Evolutionary conservation across 1,140 invertebrate genomes (phyloP).

Genomic region (Potamilus streckersoni): DNA sequence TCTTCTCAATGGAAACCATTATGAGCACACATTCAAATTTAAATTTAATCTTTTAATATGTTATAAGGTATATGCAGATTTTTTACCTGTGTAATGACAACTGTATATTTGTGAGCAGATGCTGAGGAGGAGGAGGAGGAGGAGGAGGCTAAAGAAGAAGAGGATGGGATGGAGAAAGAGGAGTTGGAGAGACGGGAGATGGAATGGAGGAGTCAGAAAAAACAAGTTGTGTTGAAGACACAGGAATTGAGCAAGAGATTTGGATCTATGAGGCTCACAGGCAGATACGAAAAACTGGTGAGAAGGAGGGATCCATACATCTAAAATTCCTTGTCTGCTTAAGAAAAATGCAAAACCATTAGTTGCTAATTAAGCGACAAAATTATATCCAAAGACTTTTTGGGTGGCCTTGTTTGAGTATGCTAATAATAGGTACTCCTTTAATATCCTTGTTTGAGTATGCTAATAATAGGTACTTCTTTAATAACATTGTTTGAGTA

Average conservation of each 20-base stretch:
- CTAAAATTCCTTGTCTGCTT: background rate
- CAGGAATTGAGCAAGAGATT: conserved; percentile 38
- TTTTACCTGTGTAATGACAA: too few species aligned
- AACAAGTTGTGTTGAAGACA: conserved; percentile 21
- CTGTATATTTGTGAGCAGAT: background rate
- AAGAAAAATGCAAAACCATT: background rate
- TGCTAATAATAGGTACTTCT: too few species aligned
- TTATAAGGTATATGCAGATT: too few species aligned
- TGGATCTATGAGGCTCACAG: conserved; percentile 36
- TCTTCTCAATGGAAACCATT: too few species aligned
- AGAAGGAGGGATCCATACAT: background rate
- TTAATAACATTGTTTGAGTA: too few species aligned
- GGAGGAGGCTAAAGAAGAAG: conserved; percentile 18
- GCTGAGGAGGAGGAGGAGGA: conserved; percentile 7
- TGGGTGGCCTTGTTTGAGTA: too few species aligned
- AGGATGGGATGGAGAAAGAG: conserved; percentile 34
- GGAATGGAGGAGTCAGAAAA: background rate
- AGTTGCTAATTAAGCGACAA: too few species aligned
- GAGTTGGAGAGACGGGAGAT: background rate
- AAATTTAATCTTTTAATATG: too few species aligned
- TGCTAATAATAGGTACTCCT: too few species aligned
- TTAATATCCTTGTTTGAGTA: too few species aligned
- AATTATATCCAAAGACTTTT: too few species aligned
- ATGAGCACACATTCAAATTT: too few species aligned
- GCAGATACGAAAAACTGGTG: conserved; percentile 42